Evolutionary conservation across 2,113 vertebrate species (phyloP).

Genomic region (Leptocoma aspasia): DNA sequence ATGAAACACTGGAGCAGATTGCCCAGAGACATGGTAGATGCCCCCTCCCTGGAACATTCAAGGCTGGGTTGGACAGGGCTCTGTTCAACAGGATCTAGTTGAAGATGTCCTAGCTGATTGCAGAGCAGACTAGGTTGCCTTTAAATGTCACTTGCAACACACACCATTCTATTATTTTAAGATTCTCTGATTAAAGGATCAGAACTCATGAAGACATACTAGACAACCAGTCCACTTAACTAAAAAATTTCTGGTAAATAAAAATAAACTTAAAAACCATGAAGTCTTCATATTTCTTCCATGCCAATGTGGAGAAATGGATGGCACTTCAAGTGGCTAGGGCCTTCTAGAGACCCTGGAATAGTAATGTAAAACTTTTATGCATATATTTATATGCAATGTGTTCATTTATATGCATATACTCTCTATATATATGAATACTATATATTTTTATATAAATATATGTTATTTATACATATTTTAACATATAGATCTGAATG

Average conservation of each 20-base stretch:
- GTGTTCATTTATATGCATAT: too few species aligned
- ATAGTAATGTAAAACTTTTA: neutral
- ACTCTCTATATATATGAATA: too few species aligned
- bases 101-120: neutral
- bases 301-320: neutral
- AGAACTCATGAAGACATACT: neutral
- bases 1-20: neutral
- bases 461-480: neutral
- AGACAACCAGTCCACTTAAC: neutral
- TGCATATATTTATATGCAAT: neutral
- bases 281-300: neutral
- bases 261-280: neutral
- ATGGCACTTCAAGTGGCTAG: neutral
- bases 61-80: rapidly evolving
- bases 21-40: too few species aligned
- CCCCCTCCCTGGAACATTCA: neutral
- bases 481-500: neutral
- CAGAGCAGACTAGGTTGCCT: neutral
- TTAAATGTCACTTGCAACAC: neutral
- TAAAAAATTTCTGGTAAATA: neutral
- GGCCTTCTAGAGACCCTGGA: neutral
- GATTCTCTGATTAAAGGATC: neutral
- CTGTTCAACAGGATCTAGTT: neutral
- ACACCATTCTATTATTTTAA: neutral
- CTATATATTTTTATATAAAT: too few species aligned